Percentiles rank a stretch among this genome's conserved stretches.
phyloP scores from a whole-genome alignment of 2,888 invertebrate species.

The Coelinius sp. region DNA sequence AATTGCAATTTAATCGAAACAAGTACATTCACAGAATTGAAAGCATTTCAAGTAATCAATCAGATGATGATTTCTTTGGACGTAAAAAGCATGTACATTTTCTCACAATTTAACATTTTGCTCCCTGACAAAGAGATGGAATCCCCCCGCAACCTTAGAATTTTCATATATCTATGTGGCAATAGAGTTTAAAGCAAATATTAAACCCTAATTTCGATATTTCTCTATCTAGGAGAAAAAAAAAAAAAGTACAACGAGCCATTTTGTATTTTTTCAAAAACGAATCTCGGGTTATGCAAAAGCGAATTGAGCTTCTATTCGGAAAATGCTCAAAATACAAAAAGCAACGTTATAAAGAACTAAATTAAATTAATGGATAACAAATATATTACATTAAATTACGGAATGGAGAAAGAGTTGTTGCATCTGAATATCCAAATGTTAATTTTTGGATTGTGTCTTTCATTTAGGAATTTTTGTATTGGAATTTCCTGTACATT shows the following conservation, averaged over 20 bases:
- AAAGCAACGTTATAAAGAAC: background rate
- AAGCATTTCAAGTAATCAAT: background rate
- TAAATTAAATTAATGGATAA: background rate
- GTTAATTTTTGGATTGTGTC: no score
- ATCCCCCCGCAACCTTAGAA: no score
- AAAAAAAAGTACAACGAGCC: background rate
- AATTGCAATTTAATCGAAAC: background rate
- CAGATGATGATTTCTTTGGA: background rate
- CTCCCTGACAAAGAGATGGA: no score
- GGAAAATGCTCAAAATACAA: background rate
- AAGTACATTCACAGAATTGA: background rate
- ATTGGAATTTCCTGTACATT: no score
- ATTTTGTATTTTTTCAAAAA: background rate
- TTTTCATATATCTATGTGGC: background rate
- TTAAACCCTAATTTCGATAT: background rate
- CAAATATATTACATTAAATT: slow-evolving; percentile 17
- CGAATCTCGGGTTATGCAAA: background rate
- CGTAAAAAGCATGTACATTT: no score
- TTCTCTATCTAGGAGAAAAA: no score
- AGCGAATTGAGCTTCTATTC: background rate
- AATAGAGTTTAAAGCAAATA: background rate
- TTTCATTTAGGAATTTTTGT: no score
- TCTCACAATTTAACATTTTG: no score
- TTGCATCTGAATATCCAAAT: background rate
- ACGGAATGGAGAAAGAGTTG: background rate